Evolutionary conservation across 2,797 vertebrate genomes (phyloP).

Genomic region (Ceyx erithaca): DNA sequence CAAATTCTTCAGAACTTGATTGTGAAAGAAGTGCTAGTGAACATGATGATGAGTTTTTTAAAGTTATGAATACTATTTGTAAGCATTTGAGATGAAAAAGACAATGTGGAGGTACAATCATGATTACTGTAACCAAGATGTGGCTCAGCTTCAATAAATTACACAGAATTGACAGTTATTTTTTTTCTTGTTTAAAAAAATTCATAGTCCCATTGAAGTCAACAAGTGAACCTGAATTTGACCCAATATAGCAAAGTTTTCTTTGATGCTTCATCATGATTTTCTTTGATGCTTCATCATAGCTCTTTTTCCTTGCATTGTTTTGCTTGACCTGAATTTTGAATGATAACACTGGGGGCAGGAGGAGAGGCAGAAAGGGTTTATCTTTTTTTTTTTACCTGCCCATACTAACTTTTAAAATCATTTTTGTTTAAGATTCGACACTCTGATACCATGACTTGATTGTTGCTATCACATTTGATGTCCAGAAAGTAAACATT

Average conservation of each 20-base stretch:
- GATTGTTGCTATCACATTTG: background rate
- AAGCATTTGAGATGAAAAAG: background rate
- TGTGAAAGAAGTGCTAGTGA: background rate
- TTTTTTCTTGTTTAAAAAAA: background rate
- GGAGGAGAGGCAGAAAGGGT: background rate
- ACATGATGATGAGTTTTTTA: background rate
- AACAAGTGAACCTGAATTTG: background rate
- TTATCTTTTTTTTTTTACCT: background rate
- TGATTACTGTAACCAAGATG: background rate
- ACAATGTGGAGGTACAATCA: background rate
- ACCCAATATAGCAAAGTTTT: background rate
- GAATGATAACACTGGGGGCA: background rate
- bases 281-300: background rate
- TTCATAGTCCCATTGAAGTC: background rate
- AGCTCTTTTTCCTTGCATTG: background rate
- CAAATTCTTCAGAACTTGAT: background rate
- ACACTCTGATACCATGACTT: background rate
- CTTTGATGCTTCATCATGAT: background rate
- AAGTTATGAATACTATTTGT: background rate
- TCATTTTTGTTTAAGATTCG: background rate
- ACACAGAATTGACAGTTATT: background rate
- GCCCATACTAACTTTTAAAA: background rate
- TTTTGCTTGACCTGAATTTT: conserved; percentile 5
- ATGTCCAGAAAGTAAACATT: background rate
- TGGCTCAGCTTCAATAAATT: background rate